Percentiles rank a stretch among this genome's conserved stretches.
These are phyloP conservation scores for Emys orbicularis DNA, from an alignment of 2,797 vertebrate genomes.

Conservation along the genomic window DNA sequence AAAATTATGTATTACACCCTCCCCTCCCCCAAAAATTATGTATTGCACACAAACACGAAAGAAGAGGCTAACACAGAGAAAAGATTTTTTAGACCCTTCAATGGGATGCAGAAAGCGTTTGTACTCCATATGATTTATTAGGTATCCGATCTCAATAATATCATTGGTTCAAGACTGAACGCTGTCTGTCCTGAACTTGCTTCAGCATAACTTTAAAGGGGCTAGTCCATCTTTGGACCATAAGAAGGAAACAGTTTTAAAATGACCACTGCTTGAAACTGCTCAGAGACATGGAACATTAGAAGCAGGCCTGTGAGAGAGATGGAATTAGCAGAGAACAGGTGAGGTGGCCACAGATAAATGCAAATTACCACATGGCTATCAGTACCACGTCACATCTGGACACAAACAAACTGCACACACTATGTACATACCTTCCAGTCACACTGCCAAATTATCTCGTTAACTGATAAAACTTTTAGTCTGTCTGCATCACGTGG, in stretches of 20 bases:
- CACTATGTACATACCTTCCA: not conserved
- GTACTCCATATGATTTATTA: not conserved
- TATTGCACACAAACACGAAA: not conserved
- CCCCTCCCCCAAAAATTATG: not conserved
- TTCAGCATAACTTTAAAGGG: not conserved
- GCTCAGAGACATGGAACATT: constrained; percentile 35
- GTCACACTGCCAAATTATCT: not conserved
- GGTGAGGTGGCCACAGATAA: constrained; percentile 46
- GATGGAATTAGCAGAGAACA: not conserved
- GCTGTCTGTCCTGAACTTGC: not conserved
- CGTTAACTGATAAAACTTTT: not conserved
- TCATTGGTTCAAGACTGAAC: not conserved
- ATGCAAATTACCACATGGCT: not conserved
- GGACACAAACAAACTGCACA: rapidly evolving
- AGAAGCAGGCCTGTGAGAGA: not conserved
- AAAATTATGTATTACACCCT: not conserved
- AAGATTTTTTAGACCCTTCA: not conserved
- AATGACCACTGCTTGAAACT: constrained; percentile 1
- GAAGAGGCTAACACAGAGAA: not conserved
- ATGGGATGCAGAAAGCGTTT: not conserved
- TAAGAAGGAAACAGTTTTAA: not conserved
- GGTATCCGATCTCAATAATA: not conserved
- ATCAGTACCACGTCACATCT: not conserved
- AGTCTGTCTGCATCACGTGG: not conserved
- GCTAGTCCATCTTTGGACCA: not conserved